phyloP scores from a whole-genome alignment of 2,888 invertebrate genomes.

The Caenorhabditis sp. region DNA sequence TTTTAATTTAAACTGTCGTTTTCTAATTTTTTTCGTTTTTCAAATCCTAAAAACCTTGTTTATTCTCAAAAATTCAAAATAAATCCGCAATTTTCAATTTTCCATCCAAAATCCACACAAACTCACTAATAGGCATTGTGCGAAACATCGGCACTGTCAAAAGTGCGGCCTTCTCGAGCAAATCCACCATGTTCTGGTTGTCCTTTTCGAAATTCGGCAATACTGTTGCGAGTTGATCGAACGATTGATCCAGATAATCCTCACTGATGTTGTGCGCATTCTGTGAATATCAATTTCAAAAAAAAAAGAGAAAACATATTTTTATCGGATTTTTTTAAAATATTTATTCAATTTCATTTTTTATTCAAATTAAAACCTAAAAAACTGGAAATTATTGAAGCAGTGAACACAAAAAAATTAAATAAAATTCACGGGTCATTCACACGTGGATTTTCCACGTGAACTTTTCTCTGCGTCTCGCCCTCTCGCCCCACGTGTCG shows the following conservation, averaged over 20 bases:
- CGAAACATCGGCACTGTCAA: conserved; percentile 21
- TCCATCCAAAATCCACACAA: too few species aligned
- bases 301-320: too few species aligned
- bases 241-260: conserved; percentile 30
- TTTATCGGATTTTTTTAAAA: too few species aligned
- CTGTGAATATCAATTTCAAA: not conserved
- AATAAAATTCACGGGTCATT: too few species aligned
- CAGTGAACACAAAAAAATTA: too few species aligned
- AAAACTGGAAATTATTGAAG: too few species aligned
- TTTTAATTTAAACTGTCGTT: too few species aligned
- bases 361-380: too few species aligned
- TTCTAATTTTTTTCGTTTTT: not conserved
- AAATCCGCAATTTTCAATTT: not conserved
- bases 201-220: conserved; percentile 25
- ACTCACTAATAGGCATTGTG: conserved; percentile 36
- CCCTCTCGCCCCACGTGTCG: too few species aligned
- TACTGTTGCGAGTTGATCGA: conserved; percentile 5
- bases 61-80: not conserved
- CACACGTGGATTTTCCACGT: too few species aligned
- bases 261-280: conserved; percentile 11
- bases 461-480: too few species aligned
- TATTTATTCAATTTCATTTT: too few species aligned
- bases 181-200: conserved; percentile 21
- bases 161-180: conserved; percentile 31
- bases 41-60: not conserved